Base-by-base conservation (phyloP, 2,888 invertebrate species). In the Limnephilus marmoratus region DNA sequence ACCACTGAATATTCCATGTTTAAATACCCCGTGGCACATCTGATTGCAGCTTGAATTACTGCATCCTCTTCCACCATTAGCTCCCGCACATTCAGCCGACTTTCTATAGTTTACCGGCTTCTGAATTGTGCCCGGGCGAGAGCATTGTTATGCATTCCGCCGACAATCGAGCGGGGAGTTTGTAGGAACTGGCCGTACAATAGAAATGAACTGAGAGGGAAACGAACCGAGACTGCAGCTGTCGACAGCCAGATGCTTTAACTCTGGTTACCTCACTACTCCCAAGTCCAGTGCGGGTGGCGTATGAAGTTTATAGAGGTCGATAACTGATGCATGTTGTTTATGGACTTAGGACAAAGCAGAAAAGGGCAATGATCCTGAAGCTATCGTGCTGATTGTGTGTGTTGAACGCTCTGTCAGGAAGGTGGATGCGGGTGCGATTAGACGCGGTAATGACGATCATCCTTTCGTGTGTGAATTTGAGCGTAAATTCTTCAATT, bases 211-310 rank as follows among this genome's bases (percentile, higher is more conserved):
- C 41, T 49, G 37, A 45, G 7, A 13, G n/a, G 88, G 53, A 88
- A 53, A 15, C 68, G 68, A 88, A 68, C 53, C 88, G 88, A 15
- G 88, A 88, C 88, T 31, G 88, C 88, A 88, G 88, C 88, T 88
- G 88, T 88, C 34, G 68, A 68, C 31, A 31, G 88, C 88, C 88
- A 88, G 88, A 68, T 88, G 88, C 68, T 68, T 68, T 88, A 29
- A 68, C n/a, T 68, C 88, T 31, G 80, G 68, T 15, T 88, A 68
- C 53, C 41, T 53, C 3, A 18, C 18, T 7, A 53, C 53, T 53
- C 18, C 53, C 53, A 18, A 68, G 68, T n/a, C 88, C 87, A 5
- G 41, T 34, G 68, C 88, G 88, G 88, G 88, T 88, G 88, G 88
- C n/a, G 37, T 86, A 88, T 41, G 24, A 7, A 24, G 7, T 68